Evolutionary conservation across 1,140 invertebrate genomes (phyloP).

Genomic region (Mercenaria mercenaria): DNA sequence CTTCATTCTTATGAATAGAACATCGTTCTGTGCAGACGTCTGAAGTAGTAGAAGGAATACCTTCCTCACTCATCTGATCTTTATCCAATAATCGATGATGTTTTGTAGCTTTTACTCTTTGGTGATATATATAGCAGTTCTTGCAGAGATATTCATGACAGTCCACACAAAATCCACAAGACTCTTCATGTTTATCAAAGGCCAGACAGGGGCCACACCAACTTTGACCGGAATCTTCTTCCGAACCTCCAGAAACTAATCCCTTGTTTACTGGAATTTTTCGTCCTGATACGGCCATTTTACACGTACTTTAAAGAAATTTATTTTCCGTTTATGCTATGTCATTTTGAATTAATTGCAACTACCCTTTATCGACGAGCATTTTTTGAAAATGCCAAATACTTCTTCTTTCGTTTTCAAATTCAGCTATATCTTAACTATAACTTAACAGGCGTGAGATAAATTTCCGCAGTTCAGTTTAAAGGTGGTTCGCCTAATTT

Average conservation of each 20-base stretch:
- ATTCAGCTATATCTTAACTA: no score
- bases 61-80: background rate
- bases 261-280: background rate
- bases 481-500: no score
- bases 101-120: background rate
- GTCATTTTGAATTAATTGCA: no score
- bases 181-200: background rate
- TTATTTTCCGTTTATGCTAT: no score
- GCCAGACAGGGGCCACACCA: background rate
- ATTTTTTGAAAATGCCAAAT: no score
- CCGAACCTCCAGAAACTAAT: background rate
- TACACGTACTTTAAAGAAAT: no score
- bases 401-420: no score
- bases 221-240: background rate
- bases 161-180: background rate
- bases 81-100: background rate
- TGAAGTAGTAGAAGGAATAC: background rate
- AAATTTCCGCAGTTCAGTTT: no score
- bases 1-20: no score
- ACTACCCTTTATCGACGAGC: no score
- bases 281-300: background rate
- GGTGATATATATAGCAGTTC: background rate
- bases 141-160: background rate
- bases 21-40: no score
- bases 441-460: no score